Base-by-base conservation (phyloP, 2,888 invertebrate genomes). In the Agriotes lineatus region DNA sequence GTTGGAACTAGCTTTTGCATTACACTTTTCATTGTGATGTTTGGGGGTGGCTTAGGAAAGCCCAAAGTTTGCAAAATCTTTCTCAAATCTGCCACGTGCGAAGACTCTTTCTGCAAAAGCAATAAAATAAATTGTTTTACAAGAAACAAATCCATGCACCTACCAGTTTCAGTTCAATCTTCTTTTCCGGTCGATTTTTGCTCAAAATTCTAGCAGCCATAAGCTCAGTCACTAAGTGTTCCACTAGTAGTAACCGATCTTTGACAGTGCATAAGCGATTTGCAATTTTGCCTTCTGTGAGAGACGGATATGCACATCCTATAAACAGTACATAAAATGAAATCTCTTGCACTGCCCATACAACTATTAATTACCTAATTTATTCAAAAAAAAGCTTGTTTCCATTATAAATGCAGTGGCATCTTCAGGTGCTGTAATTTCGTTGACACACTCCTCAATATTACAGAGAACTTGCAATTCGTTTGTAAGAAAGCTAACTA, bases 1-100 rank as follows among this genome's bases (percentile, higher is more conserved):
- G 93, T 93, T 0, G 88, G 86, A 62, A 90, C 90, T 0, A 96
- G 80, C 84, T 93, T 96, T 18, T 90, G 87, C 82, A 97, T 96
- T 7, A 97, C 84, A 76, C 91, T 87, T 75, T 90, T 89, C 0
- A 92, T 80, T 0, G 93, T 90, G 57, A 97, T 92, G 80, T 94
- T 92, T 0, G 92, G 89, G 0, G 97, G 96, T 1, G 97, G 96
- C 80, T 96, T 96, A 48, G 93, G 92, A 80, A 97, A 91, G 62
- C 92, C 90, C 12, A 98, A 84, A 0, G 91, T 88, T 74, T 93
- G 89, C n/a, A 96, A 84, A 78, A 96, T 90, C 19, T 90, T 88
- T 81, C 93, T 92, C 77, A 98, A 83, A 76, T 92, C 89, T 70
- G 89, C 90, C 0, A 96, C 96, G 35, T 94, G 93, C 1, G 91